These are phyloP conservation scores for Unio pictorum DNA, from an alignment of 2,888 invertebrate species.

Conservation along the genomic window DNA sequence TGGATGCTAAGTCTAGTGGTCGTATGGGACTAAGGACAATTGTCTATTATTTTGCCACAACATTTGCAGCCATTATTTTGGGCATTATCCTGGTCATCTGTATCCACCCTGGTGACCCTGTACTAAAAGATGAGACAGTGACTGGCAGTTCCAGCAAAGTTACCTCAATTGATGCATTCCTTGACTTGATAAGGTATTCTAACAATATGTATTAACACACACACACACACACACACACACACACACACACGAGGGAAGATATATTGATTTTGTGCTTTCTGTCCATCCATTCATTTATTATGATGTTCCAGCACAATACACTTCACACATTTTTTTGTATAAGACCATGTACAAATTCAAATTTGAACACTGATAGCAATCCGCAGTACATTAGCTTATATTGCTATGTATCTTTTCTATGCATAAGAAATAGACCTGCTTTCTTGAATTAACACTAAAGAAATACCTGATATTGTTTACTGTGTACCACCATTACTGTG, in stretches of 20 bases:
- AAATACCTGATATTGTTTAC: no score
- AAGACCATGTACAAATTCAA: no score
- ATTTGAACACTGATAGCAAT: no score
- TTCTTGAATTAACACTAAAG: no score
- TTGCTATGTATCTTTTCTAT: no score
- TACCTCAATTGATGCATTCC: constrained; percentile 76
- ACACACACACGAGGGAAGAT: background rate
- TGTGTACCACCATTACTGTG: no score
- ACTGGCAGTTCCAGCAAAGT: constrained; percentile 37
- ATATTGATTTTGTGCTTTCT: background rate
- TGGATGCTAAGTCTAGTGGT: constrained; percentile 79
- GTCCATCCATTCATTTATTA: background rate
- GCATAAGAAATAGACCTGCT: no score
- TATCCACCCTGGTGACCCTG: constrained; percentile 78
- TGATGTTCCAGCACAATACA: background rate
- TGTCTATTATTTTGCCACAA: constrained; percentile 79
- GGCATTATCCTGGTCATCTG: constrained; percentile 78
- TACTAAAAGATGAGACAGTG: constrained; percentile 37
- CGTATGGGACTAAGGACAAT: constrained; percentile 79
- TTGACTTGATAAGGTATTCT: constrained; percentile 76
- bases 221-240: background rate
- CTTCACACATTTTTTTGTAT: no score
- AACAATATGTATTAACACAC: background rate
- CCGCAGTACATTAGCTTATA: no score
- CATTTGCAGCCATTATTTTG: constrained; percentile 78